Evolutionary conservation across 2,113 vertebrate genomes (phyloP).

Genomic region (Myiagra hebetior): DNA sequence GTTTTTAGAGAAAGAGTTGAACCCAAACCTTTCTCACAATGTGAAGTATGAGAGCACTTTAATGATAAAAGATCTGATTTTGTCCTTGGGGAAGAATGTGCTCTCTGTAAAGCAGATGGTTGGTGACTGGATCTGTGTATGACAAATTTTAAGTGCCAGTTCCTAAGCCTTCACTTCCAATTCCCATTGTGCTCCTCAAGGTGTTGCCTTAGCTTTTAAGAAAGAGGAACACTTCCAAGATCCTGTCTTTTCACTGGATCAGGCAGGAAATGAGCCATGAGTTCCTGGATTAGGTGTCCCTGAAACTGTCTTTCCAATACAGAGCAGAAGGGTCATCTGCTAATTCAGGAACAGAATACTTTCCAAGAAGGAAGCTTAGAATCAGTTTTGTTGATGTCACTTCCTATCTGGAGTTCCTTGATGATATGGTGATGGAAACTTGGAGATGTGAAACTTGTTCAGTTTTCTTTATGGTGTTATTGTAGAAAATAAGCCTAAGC

Average conservation of each 20-base stretch:
- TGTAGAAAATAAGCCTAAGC: neutral
- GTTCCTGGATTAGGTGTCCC: neutral
- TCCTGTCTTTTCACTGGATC: neutral
- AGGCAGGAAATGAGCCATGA: neutral
- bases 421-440: neutral
- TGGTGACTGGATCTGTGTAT: neutral
- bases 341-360: neutral
- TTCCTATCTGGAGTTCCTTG: neutral
- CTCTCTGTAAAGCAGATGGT: neutral
- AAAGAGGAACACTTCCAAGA: neutral
- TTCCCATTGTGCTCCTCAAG: accelerated
- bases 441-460: neutral
- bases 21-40: accelerated
- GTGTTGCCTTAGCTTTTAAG: neutral
- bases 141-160: neutral
- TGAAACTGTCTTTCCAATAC: neutral
- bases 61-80: neutral
- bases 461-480: neutral
- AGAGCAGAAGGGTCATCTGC: neutral
- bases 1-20: neutral
- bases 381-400: neutral
- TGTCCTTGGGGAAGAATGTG: neutral
- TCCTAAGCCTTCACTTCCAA: neutral
- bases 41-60: neutral
- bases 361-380: neutral